phyloP scores from a whole-genome alignment of 2,797 vertebrate species.

The Coilia nasus region DNA sequence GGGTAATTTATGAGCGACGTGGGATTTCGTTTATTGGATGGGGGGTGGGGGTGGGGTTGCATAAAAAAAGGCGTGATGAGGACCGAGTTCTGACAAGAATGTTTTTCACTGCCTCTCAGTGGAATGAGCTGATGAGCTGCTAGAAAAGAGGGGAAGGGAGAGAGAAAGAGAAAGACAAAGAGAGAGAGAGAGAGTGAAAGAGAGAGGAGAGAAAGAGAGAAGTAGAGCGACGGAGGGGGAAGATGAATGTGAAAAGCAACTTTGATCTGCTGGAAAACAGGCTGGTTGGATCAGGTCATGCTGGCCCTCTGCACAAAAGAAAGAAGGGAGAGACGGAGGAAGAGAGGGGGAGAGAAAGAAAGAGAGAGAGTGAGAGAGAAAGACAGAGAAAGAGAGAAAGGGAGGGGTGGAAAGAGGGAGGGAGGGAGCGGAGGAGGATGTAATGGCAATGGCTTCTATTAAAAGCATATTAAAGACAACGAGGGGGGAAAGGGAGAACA shows the following conservation, averaged over 20 bases:
- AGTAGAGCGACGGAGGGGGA: background rate
- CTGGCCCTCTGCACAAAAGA: slow-evolving; percentile 35
- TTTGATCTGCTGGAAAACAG: slow-evolving; percentile 31
- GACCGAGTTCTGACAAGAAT: slow-evolving; percentile 44
- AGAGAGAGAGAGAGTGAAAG: slow-evolving; percentile 38
- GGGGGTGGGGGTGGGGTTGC: slow-evolving; percentile 29
- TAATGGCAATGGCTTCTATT: slow-evolving; percentile 26
- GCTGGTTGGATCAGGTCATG: slow-evolving; percentile 16
- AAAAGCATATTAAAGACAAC: slow-evolving; percentile 17
- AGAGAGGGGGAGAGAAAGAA: background rate
- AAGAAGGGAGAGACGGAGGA: slow-evolving; percentile 54
- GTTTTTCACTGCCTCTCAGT: slow-evolving; percentile 14
- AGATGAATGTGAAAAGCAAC: slow-evolving; percentile 50
- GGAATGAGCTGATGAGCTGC: slow-evolving; percentile 7
- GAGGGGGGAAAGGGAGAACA: slow-evolving; percentile 31
- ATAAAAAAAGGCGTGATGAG: slow-evolving; percentile 47
- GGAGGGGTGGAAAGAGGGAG: slow-evolving; percentile 51
- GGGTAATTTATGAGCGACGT: slow-evolving; percentile 59
- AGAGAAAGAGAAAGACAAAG: slow-evolving; percentile 30
- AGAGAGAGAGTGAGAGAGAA: background rate
- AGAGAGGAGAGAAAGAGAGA: slow-evolving; percentile 43
- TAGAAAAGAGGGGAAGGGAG: slow-evolving; percentile 40
- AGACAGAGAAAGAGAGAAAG: slow-evolving; percentile 38
- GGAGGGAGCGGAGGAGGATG: slow-evolving; percentile 24
- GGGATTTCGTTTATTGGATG: slow-evolving; percentile 62